phyloP scores from a whole-genome alignment of 2,113 vertebrate species.

The Anoura caudifer region DNA sequence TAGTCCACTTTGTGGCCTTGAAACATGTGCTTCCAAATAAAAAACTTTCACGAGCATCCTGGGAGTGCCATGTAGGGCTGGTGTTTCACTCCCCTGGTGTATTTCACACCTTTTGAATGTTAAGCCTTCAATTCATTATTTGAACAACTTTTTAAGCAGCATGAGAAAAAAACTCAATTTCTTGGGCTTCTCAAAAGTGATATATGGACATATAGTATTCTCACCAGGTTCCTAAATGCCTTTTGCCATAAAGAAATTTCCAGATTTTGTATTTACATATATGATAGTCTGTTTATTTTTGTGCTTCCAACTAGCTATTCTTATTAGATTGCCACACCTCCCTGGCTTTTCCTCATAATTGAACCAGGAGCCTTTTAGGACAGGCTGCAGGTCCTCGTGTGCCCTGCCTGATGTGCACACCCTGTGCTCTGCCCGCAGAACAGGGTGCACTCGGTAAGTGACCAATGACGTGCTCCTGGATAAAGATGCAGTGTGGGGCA shows the following conservation, averaged over 20 bases:
- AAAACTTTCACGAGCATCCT: background rate
- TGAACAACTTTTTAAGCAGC: background rate
- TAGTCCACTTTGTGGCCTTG: background rate
- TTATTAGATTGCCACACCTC: background rate
- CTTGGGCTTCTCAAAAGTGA: background rate
- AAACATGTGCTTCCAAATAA: background rate
- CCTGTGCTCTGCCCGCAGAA: background rate
- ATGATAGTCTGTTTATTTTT: background rate
- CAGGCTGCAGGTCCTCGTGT: accelerated
- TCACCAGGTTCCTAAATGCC: background rate
- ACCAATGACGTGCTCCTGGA: too few species aligned
- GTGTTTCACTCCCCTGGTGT: background rate
- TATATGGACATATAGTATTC: background rate
- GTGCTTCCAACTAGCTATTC: background rate
- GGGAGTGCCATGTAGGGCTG: background rate
- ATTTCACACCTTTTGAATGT: background rate
- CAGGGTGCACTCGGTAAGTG: accelerated
- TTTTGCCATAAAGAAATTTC: background rate
- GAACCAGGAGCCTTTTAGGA: background rate
- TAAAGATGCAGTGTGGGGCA: background rate
- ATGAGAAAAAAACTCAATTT: background rate
- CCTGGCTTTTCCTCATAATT: background rate
- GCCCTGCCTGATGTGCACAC: background rate
- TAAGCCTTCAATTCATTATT: background rate
- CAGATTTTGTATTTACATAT: background rate